Conservation (phyloP, 2,113 vertebrate genomes). For the Chrysochloris asiatica region DNA sequence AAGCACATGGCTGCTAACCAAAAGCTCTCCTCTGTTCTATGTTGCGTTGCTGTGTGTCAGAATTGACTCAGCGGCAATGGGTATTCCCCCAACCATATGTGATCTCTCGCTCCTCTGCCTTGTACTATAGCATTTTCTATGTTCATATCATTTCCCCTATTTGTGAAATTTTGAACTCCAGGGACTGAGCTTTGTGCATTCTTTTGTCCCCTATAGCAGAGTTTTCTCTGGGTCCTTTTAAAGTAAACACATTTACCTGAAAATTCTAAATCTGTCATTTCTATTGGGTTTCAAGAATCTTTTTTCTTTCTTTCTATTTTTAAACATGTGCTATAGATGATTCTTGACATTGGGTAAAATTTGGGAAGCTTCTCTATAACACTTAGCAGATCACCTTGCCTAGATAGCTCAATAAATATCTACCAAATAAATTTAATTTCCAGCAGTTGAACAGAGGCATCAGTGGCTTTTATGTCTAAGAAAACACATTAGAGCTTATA, state of each 20-base stretch:
- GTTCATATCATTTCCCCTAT: not conserved
- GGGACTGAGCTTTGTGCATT: not conserved
- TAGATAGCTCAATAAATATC: not conserved
- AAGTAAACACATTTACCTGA: not conserved
- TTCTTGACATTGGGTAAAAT: not conserved
- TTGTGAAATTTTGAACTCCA: not conserved
- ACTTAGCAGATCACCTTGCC: not conserved
- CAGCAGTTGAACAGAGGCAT: not conserved
- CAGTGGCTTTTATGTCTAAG: not conserved
- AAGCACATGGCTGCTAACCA: not conserved
- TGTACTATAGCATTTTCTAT: not conserved
- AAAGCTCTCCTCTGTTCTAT: not conserved
- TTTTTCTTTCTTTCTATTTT: not conserved
- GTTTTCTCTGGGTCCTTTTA: not conserved
- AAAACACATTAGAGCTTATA: not conserved
- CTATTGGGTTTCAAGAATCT: not conserved
- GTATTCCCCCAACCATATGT: not conserved
- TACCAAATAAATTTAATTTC: not conserved
- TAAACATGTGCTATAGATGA: not conserved
- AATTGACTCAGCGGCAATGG: not conserved
- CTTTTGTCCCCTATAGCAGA: not conserved
- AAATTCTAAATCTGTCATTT: constrained; percentile 32
- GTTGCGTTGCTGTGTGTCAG: not conserved
- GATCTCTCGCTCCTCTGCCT: not conserved
- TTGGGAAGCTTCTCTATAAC: not conserved